Evolutionary conservation across 2,797 vertebrate species (phyloP).

Genomic region (Hafferia zeledoni): DNA sequence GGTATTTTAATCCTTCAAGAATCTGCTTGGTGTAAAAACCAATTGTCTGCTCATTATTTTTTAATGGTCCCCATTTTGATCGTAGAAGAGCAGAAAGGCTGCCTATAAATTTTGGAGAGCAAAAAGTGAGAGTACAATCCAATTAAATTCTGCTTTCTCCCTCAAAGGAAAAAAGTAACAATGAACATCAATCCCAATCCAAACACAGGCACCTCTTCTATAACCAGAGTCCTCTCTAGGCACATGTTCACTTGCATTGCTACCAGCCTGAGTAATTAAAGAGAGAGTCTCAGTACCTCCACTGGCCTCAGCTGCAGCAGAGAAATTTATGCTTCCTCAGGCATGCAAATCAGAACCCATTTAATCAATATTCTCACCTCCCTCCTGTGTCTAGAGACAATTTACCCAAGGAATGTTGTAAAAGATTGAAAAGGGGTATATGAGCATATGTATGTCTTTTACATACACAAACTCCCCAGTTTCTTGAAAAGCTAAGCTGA

Average conservation of each 20-base stretch:
- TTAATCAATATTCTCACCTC: not conserved
- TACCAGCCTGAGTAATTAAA: not conserved
- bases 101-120: conserved; percentile 77
- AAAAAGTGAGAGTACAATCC: not conserved
- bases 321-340: not conserved
- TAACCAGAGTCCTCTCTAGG: not conserved
- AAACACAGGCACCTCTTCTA: not conserved
- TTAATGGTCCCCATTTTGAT: conserved; percentile 97
- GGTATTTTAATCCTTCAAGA: conserved; percentile 96
- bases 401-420: not conserved
- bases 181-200: not conserved
- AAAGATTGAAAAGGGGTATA: not conserved
- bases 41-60: conserved; percentile 97
- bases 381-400: not conserved
- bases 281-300: not conserved
- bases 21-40: conserved; percentile 99
- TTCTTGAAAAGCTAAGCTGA: not conserved
- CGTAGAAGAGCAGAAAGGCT: conserved; percentile 96
- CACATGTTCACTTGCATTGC: not conserved
- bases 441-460: not conserved
- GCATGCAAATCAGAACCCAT: not conserved
- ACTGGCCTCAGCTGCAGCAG: not conserved
- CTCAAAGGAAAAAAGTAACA: not conserved
- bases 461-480: not conserved
- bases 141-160: not conserved